Conservation (phyloP, 1,140 invertebrate species). For the Habropoda laboriosa region DNA sequence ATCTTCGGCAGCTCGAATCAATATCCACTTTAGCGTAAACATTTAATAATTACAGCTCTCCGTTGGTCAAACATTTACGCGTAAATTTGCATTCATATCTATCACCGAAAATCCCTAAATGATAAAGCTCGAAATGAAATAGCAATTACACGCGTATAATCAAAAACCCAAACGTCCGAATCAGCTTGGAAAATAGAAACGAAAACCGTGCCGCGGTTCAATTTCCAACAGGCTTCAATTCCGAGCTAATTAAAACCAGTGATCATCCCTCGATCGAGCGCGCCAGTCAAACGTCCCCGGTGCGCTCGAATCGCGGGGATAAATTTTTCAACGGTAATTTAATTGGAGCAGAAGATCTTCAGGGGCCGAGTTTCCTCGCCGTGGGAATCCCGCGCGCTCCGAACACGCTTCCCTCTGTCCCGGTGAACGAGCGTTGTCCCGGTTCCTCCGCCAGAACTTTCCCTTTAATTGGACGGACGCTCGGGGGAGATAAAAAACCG, state of each 20-base stretch:
- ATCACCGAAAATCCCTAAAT: too few relatives aligned
- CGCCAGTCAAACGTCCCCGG: not conserved
- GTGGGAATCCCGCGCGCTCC: not conserved
- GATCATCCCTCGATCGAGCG: not conserved
- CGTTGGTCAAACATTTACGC: too few relatives aligned
- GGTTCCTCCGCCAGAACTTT: conserved; percentile 41
- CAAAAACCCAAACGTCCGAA: too few relatives aligned
- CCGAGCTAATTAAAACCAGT: not conserved
- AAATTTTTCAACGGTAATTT: conserved; percentile 16
- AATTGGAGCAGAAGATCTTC: conserved; percentile 15
- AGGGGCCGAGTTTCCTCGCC: not conserved
- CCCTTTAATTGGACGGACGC: conserved; percentile 58
- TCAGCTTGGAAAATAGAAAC: not conserved
- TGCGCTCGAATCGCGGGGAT: not conserved
- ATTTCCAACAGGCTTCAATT: not conserved
- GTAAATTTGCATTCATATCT: too few relatives aligned
- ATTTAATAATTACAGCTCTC: too few relatives aligned
- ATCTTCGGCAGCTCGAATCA: too few relatives aligned
- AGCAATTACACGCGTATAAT: too few relatives aligned
- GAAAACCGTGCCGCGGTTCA: not conserved
- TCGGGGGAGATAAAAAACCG: conserved; percentile 51
- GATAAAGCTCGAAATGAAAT: too few relatives aligned
- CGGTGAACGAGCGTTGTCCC: conserved; percentile 11
- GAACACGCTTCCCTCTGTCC: conserved; percentile 13
- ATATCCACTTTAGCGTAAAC: too few relatives aligned